phyloP scores from a whole-genome alignment of 2,888 invertebrate species.

The Andrena dorsata region DNA sequence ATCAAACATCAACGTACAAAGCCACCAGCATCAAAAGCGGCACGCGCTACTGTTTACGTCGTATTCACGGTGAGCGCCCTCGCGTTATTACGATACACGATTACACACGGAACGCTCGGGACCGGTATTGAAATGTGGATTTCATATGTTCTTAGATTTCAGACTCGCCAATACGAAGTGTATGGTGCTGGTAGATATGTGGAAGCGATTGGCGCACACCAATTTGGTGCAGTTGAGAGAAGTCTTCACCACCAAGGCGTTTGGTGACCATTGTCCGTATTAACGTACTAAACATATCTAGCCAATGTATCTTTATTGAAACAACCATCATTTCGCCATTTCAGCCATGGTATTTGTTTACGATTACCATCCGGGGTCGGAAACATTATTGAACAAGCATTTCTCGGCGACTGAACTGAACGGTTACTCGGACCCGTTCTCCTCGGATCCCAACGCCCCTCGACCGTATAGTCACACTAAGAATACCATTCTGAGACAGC shows the following conservation, averaged over 20 bases:
- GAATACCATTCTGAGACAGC: slow-evolving; percentile 92
- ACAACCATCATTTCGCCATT: slow-evolving; percentile 78
- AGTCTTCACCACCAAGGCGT: slow-evolving; percentile 97
- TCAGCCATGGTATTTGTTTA: slow-evolving; percentile 98
- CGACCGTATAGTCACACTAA: slow-evolving; percentile 93
- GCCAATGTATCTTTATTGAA: slow-evolving; percentile 23
- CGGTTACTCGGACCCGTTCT: slow-evolving; percentile 92
- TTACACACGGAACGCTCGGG: not conserved
- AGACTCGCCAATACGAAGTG: slow-evolving; percentile 93
- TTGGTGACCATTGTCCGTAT: slow-evolving; percentile 96
- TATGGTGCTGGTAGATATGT: slow-evolving; percentile 94
- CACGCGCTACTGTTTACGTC: slow-evolving; percentile 93
- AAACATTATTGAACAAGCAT: slow-evolving; percentile 94
- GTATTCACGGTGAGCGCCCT: slow-evolving; percentile 90
- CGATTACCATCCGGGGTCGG: slow-evolving; percentile 96
- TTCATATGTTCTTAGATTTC: slow-evolving; percentile 87
- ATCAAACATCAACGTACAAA: slow-evolving; percentile 95
- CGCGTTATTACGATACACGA: not conserved
- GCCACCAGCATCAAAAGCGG: slow-evolving; percentile 95
- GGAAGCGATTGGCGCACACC: slow-evolving; percentile 98
- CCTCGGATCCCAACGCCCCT: slow-evolving; percentile 92
- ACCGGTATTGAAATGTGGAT: slow-evolving; percentile 49
- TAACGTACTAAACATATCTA: not conserved
- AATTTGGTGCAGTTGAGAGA: slow-evolving; percentile 97
- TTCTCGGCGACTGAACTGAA: slow-evolving; percentile 89